Evolutionary conservation across 2,797 vertebrate genomes (phyloP).

Genomic region (Gymnocypris eckloni): DNA sequence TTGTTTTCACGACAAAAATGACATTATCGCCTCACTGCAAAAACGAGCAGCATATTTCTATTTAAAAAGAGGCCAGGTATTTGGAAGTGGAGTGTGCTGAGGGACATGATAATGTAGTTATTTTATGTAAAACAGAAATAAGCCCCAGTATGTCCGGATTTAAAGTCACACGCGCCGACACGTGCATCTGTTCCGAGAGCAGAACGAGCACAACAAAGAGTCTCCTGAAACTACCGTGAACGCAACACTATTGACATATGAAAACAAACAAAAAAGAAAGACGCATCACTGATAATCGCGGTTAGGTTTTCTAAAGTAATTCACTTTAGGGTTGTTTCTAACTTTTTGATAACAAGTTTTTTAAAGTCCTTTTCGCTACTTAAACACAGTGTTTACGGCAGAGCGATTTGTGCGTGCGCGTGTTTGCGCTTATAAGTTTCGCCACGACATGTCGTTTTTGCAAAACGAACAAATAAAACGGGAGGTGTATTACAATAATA

Average conservation of each 20-base stretch:
- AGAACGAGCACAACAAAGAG: conserved; percentile 79
- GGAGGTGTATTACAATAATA: background rate
- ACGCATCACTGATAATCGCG: background rate
- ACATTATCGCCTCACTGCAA: background rate
- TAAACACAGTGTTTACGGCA: background rate
- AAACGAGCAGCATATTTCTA: background rate
- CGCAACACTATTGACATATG: background rate
- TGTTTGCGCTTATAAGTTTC: background rate
- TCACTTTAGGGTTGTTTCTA: background rate
- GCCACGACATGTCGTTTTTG: background rate
- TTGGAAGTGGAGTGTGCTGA: background rate
- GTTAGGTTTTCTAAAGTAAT: background rate
- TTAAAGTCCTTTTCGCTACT: background rate
- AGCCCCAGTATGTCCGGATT: conserved; percentile 13
- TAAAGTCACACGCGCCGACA: conserved; percentile 79
- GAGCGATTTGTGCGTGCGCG: background rate
- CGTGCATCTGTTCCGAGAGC: conserved; percentile 74
- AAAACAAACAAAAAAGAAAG: background rate
- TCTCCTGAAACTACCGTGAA: background rate
- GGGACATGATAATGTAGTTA: background rate
- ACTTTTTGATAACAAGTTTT: conserved; percentile 23
- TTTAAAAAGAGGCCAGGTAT: background rate
- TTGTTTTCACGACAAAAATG: conserved; percentile 3
- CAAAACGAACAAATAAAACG: no score
- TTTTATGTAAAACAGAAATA: conserved; percentile 7